Evolutionary conservation across 2,113 vertebrate species (phyloP).

Genomic region (Lepidothrix coronata): DNA sequence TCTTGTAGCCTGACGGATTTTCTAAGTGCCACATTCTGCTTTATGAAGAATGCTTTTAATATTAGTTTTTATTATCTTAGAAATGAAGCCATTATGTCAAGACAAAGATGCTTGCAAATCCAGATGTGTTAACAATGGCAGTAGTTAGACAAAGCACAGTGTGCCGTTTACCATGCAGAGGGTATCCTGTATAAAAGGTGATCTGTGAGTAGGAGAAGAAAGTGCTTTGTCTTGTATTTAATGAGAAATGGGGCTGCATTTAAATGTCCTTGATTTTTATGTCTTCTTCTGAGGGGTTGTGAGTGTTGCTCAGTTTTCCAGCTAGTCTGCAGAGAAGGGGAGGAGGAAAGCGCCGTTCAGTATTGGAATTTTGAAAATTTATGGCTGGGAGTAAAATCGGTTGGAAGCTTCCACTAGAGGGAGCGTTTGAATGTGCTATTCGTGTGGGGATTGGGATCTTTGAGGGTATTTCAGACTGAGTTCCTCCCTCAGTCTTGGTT

Average conservation of each 20-base stretch:
- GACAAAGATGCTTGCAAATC: not conserved
- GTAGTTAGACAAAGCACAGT: not conserved
- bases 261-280: not conserved
- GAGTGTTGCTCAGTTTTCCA: not conserved
- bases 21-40: not conserved
- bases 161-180: not conserved
- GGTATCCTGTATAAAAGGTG: not conserved
- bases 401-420: constrained; percentile 52
- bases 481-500: not conserved
- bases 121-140: not conserved
- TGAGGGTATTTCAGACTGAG: not conserved
- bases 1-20: not conserved
- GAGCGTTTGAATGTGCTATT: constrained; percentile 33
- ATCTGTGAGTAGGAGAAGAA: not conserved
- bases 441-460: not conserved
- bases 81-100: not conserved
- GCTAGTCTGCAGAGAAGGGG: not conserved
- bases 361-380: not conserved
- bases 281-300: not conserved
- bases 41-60: not conserved
- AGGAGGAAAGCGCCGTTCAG: not conserved
- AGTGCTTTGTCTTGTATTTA: not conserved
- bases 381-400: not conserved
- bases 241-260: not conserved
- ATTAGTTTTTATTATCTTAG: not conserved